These are phyloP conservation scores for Pyrrhosoma nymphula DNA, from an alignment of 2,888 invertebrate genomes.

Conservation along the genomic window DNA sequence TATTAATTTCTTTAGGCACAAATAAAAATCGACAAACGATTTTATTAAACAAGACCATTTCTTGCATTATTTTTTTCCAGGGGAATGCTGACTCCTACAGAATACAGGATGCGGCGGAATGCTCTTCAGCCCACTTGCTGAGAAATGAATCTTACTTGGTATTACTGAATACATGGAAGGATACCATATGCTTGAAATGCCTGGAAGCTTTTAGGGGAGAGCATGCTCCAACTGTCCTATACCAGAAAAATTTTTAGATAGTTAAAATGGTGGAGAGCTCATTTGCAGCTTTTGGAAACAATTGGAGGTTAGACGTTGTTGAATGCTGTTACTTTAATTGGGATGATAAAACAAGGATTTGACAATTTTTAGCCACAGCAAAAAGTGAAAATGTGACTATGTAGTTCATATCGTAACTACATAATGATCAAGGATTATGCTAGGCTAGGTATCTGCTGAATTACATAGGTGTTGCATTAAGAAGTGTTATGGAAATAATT, in stretches of 20 bases:
- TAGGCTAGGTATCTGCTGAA: not conserved
- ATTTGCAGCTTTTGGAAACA: not conserved
- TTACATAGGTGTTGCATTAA: not conserved
- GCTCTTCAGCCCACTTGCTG: slow-evolving; percentile 55
- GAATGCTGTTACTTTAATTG: not conserved
- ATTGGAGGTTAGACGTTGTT: not conserved
- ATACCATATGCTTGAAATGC: not conserved
- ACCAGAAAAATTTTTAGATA: not conserved
- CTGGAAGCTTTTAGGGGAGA: slow-evolving; percentile 19
- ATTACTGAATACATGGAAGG: not conserved
- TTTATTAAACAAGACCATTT: too few relatives aligned
- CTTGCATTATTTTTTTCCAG: slow-evolving; percentile 76
- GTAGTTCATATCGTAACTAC: too few relatives aligned
- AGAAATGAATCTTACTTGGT: not conserved
- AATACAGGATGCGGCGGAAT: slow-evolving; percentile 81
- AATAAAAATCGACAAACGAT: too few relatives aligned
- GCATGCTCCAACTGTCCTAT: not conserved
- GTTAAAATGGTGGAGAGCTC: not conserved
- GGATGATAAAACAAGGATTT: not conserved
- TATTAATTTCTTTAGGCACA: too few relatives aligned
- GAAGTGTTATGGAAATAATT: not conserved
- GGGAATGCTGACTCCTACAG: slow-evolving; percentile 86
- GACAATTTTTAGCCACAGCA: not conserved
- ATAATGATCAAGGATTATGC: not conserved
- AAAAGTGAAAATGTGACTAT: not conserved